Evolutionary conservation across 2,888 invertebrate species (phyloP).

Genomic region (Autographa gamma): DNA sequence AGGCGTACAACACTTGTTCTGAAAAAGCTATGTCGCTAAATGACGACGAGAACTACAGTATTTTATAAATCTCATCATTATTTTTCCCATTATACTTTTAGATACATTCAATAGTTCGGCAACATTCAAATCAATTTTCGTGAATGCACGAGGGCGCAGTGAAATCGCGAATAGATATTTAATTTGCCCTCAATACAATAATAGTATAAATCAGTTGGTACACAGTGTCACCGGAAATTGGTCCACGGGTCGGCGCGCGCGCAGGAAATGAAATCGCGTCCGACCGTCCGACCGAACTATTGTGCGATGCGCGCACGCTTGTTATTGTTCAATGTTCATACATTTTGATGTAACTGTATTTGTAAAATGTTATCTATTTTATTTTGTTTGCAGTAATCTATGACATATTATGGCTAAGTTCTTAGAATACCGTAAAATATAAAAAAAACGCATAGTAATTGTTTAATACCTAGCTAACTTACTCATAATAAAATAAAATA

Average conservation of each 20-base stretch:
- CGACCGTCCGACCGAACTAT: slow-evolving; percentile 81
- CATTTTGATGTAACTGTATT: slow-evolving; percentile 41
- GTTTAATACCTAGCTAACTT: too few species aligned
- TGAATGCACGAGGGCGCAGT: slow-evolving; percentile 28
- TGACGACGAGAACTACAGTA: too few species aligned
- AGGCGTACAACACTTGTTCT: neutral
- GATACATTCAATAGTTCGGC: too few species aligned
- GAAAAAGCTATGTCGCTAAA: too few species aligned
- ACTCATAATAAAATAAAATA: too few species aligned
- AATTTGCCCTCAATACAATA: slow-evolving; percentile 62
- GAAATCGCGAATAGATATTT: slow-evolving; percentile 60
- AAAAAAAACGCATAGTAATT: too few species aligned
- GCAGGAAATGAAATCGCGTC: slow-evolving; percentile 87
- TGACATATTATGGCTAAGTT: neutral
- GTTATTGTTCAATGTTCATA: slow-evolving; percentile 44
- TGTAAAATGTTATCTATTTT: slow-evolving; percentile 3
- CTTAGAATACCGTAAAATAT: neutral
- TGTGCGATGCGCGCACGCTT: slow-evolving; percentile 70
- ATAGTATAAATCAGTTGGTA: slow-evolving; percentile 65
- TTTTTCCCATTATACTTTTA: too few species aligned
- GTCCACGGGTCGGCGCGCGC: slow-evolving; percentile 83
- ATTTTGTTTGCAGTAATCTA: neutral
- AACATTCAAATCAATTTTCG: neutral
- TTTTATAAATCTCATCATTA: too few species aligned
- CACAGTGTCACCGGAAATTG: slow-evolving; percentile 80